Conservation (phyloP, 2,797 vertebrate genomes). For the Chloroceryle inda region DNA sequence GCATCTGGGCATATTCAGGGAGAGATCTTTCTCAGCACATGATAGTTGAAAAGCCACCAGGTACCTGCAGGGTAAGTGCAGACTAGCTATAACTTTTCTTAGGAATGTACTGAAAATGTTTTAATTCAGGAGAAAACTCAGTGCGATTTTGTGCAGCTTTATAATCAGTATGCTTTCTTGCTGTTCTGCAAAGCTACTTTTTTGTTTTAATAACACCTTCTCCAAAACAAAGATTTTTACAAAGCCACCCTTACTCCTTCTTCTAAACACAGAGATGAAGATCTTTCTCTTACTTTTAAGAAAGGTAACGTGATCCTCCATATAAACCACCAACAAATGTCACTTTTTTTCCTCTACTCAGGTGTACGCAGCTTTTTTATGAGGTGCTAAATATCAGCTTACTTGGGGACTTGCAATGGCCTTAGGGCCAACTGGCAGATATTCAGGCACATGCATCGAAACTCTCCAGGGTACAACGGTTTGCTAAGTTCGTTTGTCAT, state of each 20-base stretch:
- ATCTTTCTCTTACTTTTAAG: conserved; percentile 65
- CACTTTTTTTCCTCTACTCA: conserved; percentile 70
- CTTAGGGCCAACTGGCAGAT: conserved; percentile 56
- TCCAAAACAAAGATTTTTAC: conserved; percentile 9
- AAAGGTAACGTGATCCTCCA: conserved; percentile 63
- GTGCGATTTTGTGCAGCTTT: background rate
- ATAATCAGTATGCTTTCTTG: background rate
- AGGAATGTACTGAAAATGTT: background rate
- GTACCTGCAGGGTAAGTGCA: background rate
- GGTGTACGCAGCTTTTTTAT: conserved; percentile 79
- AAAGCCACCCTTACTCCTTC: background rate
- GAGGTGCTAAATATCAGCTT: conserved; percentile 83
- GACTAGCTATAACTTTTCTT: background rate
- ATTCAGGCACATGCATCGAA: background rate
- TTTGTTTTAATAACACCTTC: background rate
- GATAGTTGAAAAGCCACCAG: background rate
- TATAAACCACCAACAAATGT: conserved; percentile 72
- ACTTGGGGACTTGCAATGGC: conserved; percentile 68
- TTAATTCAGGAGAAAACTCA: background rate
- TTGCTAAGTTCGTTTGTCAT: background rate
- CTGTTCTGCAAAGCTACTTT: background rate
- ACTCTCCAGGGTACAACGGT: background rate
- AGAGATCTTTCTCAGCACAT: background rate
- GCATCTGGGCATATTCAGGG: background rate
- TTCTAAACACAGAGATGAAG: conserved; percentile 30